A percentile compares a stretch with the other conserved stretches of the same genome.
These are phyloP conservation scores for Gasterosteus aculeatus DNA, from an alignment of 2,113 vertebrate species.

Conservation along the genomic window DNA sequence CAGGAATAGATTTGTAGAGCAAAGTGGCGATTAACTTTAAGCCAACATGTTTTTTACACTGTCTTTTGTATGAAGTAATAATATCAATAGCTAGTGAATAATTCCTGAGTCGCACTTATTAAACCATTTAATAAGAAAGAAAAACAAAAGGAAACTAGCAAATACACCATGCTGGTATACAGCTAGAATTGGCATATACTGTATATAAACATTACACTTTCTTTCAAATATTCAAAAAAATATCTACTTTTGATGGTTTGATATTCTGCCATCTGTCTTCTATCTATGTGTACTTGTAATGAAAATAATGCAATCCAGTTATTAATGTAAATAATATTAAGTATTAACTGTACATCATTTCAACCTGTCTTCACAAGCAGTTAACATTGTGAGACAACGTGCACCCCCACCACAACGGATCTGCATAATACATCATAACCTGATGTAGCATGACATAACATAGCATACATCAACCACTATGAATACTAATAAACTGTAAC, in stretches of 20 bases:
- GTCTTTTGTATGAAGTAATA: constrained; percentile 2
- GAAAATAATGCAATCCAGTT: not conserved
- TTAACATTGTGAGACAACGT: constrained; percentile 9
- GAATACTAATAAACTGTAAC: constrained; percentile 37
- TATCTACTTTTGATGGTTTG: too few species aligned
- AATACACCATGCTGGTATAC: too few species aligned
- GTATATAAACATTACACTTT: too few species aligned
- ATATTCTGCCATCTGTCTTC: too few species aligned
- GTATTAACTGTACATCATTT: not conserved
- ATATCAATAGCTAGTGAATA: constrained; percentile 30
- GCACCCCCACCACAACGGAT: not conserved
- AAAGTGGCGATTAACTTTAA: constrained; percentile 25
- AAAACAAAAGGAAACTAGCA: not conserved
- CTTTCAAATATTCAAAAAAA: too few species aligned
- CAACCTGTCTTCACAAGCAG: not conserved
- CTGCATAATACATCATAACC: constrained; percentile 45
- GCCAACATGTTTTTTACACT: not conserved
- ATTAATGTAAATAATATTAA: not conserved
- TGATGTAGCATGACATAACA: constrained; percentile 42
- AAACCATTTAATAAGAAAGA: constrained; percentile 14
- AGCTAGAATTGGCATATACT: too few species aligned
- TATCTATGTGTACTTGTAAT: not conserved
- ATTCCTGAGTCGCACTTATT: not conserved
- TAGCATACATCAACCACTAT: constrained; percentile 20
- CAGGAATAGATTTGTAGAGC: constrained; percentile 7